phyloP scores from a whole-genome alignment of 2,113 vertebrate genomes.

The Sturnus vulgaris region DNA sequence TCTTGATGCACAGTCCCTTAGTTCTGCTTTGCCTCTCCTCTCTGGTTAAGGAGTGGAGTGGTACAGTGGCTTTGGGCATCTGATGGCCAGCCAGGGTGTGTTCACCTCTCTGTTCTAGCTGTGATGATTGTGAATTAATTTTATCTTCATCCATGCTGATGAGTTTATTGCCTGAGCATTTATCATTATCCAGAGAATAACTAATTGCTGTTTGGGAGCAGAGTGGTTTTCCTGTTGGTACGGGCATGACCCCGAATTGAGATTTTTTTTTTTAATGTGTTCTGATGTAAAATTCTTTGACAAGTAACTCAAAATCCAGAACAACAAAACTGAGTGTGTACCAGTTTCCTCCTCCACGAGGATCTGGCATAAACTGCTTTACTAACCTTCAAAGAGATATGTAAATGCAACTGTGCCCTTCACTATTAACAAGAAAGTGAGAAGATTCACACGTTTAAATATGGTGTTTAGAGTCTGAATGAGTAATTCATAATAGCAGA shows the following conservation, averaged over 20 bases:
- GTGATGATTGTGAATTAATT: neutral
- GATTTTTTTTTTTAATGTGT: neutral
- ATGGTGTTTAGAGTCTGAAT: neutral
- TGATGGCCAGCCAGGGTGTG: neutral
- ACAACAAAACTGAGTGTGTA: neutral
- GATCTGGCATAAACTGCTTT: neutral
- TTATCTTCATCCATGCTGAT: neutral
- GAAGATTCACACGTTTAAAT: neutral
- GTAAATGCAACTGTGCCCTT: neutral
- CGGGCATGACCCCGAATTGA: neutral
- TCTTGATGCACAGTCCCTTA: neutral
- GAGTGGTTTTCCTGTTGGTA: neutral
- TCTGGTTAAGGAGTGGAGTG: neutral
- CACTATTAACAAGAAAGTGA: constrained; percentile 12
- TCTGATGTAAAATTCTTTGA: neutral
- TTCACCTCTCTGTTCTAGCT: neutral
- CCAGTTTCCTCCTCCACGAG: neutral
- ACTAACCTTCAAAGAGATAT: neutral
- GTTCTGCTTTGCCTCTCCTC: neutral
- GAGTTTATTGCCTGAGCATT: neutral
- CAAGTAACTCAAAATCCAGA: neutral
- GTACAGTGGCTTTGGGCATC: neutral
- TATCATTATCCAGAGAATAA: neutral
- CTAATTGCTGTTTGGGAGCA: neutral
- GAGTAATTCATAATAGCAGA: constrained; percentile 15